A percentile compares a stretch with the other conserved stretches of the same genome.
Evolutionary conservation across 2,113 vertebrate species (phyloP).

Genomic region (Sylvia atricapilla): DNA sequence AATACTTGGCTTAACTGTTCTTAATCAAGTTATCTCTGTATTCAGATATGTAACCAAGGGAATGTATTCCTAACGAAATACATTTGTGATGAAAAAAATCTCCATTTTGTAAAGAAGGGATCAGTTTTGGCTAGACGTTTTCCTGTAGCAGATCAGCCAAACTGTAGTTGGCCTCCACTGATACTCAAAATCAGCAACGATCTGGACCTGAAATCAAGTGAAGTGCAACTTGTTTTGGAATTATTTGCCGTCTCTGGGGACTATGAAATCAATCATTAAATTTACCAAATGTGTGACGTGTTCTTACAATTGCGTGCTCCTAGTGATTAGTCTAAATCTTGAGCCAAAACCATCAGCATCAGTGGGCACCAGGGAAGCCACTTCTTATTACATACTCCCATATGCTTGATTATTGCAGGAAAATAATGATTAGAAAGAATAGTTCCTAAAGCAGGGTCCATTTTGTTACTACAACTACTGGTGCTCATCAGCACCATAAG

Average conservation of each 20-base stretch:
- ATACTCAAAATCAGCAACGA: background rate
- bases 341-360: background rate
- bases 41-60: background rate
- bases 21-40: background rate
- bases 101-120: conserved; percentile 15
- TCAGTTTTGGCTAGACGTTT: background rate
- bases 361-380: background rate
- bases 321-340: background rate
- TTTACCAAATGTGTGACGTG: background rate
- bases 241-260: background rate
- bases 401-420: background rate
- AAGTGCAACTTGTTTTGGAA: background rate
- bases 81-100: background rate
- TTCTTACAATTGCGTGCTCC: background rate
- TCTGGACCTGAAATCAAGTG: background rate
- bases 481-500: background rate
- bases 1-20: background rate
- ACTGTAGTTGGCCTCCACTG: background rate
- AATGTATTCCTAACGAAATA: background rate
- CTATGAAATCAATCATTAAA: background rate
- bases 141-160: conserved; percentile 20
- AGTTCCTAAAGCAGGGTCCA: background rate
- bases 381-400: background rate
- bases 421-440: background rate
- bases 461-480: background rate